Conservation (phyloP, 2,888 invertebrate species). For the Thyatira batis region DNA sequence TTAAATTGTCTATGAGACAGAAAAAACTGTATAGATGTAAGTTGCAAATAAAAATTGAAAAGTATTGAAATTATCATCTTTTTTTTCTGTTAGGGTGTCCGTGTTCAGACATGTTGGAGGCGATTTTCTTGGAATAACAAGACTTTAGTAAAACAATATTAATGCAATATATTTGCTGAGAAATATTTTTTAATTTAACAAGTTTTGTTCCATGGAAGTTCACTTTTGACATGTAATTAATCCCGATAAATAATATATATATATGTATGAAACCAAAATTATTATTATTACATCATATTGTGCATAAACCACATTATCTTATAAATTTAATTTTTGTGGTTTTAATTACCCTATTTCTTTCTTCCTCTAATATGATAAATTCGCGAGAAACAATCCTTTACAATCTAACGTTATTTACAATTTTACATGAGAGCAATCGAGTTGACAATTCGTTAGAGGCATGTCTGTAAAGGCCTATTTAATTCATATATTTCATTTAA, state of each 20-base stretch:
- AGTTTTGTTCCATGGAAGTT: constrained; percentile 52
- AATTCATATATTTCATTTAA: too few species aligned
- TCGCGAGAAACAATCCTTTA: too few species aligned
- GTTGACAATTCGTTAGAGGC: too few species aligned
- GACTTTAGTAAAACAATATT: constrained; percentile 9
- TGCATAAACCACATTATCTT: background rate
- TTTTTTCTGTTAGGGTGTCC: constrained; percentile 75
- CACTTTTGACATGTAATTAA: constrained; percentile 73
- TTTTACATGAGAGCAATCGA: too few species aligned
- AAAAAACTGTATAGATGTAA: constrained; percentile 36
- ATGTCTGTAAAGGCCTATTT: too few species aligned
- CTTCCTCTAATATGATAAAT: too few species aligned
- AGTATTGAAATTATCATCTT: constrained; percentile 47
- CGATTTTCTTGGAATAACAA: constrained; percentile 57
- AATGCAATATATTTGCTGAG: background rate
- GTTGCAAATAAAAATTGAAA: constrained; percentile 61
- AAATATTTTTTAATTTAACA: constrained; percentile 1
- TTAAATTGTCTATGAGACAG: constrained; percentile 12
- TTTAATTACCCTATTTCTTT: too few species aligned
- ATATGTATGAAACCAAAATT: constrained; percentile 20
- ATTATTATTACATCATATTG: constrained; percentile 6
- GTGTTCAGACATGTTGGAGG: constrained; percentile 80
- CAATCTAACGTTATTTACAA: too few species aligned
- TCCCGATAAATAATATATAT: too few species aligned
- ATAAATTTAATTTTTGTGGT: background rate